phyloP scores from a whole-genome alignment of 2,797 vertebrate species.

The Cyclopterus lumpus region DNA sequence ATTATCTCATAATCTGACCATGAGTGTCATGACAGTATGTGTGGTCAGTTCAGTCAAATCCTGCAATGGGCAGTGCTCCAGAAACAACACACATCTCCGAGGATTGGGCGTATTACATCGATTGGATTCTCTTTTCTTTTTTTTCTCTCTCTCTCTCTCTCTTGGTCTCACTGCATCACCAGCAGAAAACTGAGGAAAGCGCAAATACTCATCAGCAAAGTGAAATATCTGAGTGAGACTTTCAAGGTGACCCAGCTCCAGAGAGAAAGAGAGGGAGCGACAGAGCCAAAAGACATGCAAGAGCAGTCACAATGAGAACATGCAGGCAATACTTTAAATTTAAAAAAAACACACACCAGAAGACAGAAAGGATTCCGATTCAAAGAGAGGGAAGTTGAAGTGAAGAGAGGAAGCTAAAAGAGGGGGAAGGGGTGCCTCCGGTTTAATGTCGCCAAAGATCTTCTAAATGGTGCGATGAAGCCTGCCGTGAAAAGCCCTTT shows the following conservation, averaged over 20 bases:
- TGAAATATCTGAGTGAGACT: slow-evolving; percentile 45
- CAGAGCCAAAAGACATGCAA: slow-evolving; percentile 25
- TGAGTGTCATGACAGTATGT: not conserved
- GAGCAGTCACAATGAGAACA: slow-evolving; percentile 35
- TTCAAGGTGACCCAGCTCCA: slow-evolving; percentile 73
- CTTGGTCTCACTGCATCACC: slow-evolving; percentile 24
- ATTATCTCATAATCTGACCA: slow-evolving; percentile 17
- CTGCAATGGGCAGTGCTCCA: slow-evolving; percentile 11
- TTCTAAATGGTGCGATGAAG: slow-evolving; percentile 52
- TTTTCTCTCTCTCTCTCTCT: not conserved
- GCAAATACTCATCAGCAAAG: slow-evolving; percentile 55
- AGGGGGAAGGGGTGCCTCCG: slow-evolving; percentile 24
- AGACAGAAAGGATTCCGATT: slow-evolving; percentile 27
- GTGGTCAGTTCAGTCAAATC: slow-evolving; percentile 23
- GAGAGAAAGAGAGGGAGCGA: slow-evolving; percentile 15
- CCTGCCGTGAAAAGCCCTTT: slow-evolving; percentile 35
- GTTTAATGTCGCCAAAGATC: slow-evolving; percentile 46
- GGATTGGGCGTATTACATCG: slow-evolving; percentile 11
- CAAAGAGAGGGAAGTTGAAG: slow-evolving; percentile 28
- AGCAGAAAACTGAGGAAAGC: slow-evolving; percentile 16
- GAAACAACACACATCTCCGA: slow-evolving; percentile 18
- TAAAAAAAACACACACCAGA: slow-evolving; percentile 24
- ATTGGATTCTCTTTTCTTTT: slow-evolving; percentile 9
- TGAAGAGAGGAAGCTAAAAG: slow-evolving; percentile 20
- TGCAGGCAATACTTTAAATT: slow-evolving; percentile 36